These are phyloP conservation scores for Hyla sarda DNA, from an alignment of 2,113 vertebrate species.

Conservation along the genomic window DNA sequence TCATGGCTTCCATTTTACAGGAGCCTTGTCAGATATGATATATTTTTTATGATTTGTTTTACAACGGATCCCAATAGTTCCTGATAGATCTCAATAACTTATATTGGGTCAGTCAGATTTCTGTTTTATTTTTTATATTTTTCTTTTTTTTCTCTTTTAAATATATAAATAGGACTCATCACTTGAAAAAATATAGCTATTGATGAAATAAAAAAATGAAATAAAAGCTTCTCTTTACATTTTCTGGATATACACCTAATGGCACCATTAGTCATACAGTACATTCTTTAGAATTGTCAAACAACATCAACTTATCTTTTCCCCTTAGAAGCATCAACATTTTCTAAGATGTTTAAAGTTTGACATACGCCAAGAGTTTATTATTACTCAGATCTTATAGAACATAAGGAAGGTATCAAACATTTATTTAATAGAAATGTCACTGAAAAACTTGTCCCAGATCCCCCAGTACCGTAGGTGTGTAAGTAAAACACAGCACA, in stretches of 20 bases:
- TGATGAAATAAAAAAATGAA: not conserved
- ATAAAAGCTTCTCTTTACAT: not conserved
- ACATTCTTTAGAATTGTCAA: not conserved
- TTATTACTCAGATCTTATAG: slow-evolving; percentile 5
- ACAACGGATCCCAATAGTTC: too few relatives aligned
- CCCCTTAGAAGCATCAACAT: not conserved
- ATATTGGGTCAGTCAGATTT: too few relatives aligned
- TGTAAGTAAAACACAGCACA: slow-evolving; percentile 67
- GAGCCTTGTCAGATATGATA: not conserved
- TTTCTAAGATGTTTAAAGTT: not conserved
- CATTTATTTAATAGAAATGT: slow-evolving; percentile 68
- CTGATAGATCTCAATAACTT: too few relatives aligned
- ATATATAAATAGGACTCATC: not conserved
- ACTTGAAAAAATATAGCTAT: not conserved
- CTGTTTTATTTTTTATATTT: too few relatives aligned
- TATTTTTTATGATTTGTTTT: not conserved
- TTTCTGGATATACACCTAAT: not conserved
- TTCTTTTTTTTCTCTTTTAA: too few relatives aligned
- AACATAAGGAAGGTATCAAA: slow-evolving; percentile 68
- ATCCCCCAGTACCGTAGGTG: slow-evolving; percentile 67
- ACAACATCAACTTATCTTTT: not conserved
- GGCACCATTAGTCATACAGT: not conserved
- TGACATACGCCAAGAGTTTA: not conserved
- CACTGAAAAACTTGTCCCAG: slow-evolving; percentile 71
- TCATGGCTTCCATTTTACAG: not conserved